These are phyloP conservation scores for Siniperca undulata DNA, from an alignment of 2,797 vertebrate genomes.

Conservation along the genomic window DNA sequence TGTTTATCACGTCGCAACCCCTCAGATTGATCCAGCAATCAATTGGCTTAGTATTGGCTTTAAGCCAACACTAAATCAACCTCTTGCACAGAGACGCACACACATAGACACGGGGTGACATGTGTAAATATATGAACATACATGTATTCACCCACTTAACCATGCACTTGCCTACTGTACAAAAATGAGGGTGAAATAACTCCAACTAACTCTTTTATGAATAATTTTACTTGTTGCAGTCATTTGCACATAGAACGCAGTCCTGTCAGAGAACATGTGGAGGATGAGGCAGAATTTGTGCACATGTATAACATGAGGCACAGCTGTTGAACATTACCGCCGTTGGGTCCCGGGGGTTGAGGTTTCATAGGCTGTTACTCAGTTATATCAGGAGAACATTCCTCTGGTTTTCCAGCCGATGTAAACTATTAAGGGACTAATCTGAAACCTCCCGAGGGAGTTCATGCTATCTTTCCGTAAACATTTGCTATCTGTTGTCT, in stretches of 20 bases:
- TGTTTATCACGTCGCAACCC: not conserved
- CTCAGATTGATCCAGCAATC: not conserved
- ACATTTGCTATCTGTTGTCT: constrained; percentile 21
- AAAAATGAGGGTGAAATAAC: not conserved
- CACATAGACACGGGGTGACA: too few relatives aligned
- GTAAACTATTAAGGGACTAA: not conserved
- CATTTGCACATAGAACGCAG: not conserved
- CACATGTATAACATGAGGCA: constrained; percentile 47
- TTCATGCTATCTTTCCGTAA: not conserved
- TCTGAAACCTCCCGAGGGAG: constrained; percentile 17
- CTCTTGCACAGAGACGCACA: not conserved
- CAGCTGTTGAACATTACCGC: constrained; percentile 64
- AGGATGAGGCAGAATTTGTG: constrained; percentile 8
- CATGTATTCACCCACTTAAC: not conserved
- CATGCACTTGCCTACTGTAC: too few relatives aligned
- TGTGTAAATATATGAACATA: too few relatives aligned
- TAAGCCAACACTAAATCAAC: not conserved
- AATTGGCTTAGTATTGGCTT: too few relatives aligned
- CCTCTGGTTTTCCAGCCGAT: constrained; percentile 24
- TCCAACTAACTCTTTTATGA: not conserved
- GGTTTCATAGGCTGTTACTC: constrained; percentile 22
- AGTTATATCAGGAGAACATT: constrained; percentile 54
- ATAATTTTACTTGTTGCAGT: too few relatives aligned
- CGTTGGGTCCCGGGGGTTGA: constrained; percentile 30
- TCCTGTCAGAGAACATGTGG: constrained; percentile 8